These are phyloP conservation scores for Caretta caretta DNA, from an alignment of 2,113 vertebrate species.

Conservation along the genomic window DNA sequence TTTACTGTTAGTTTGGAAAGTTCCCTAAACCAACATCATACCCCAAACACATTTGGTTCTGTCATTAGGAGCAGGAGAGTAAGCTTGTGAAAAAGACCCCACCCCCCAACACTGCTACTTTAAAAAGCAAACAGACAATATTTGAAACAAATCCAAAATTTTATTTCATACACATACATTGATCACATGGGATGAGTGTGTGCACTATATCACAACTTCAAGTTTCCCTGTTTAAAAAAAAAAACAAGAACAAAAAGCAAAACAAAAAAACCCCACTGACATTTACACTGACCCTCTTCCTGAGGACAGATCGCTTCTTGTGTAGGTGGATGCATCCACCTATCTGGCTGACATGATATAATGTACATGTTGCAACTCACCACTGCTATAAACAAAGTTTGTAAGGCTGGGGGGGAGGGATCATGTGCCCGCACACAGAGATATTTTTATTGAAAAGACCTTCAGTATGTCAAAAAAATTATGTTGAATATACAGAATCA, in stretches of 20 bases:
- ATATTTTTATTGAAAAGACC: constrained; percentile 2
- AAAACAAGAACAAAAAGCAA: not conserved
- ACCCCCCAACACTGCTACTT: fast-evolving
- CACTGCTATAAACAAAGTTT: constrained; percentile 37
- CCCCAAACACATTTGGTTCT: too few species aligned
- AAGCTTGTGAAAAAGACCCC: not conserved
- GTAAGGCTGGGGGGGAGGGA: not conserved
- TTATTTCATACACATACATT: constrained; percentile 84
- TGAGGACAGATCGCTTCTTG: constrained; percentile 20
- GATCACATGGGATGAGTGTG: constrained; percentile 74
- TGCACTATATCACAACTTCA: constrained; percentile 70
- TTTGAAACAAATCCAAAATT: constrained; percentile 79
- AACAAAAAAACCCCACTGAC: not conserved
- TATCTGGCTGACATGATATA: constrained; percentile 1
- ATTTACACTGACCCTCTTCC: not conserved
- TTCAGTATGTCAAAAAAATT: not conserved
- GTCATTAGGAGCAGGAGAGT: not conserved
- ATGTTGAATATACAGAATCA: constrained; percentile 27
- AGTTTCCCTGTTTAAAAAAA: constrained; percentile 56
- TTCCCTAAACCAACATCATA: fast-evolving
- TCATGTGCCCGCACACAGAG: constrained; percentile 27
- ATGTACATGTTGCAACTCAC: not conserved
- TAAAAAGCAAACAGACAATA: not conserved
- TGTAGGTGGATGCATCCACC: constrained; percentile 45
- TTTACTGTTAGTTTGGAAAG: fast-evolving